phyloP scores from a whole-genome alignment of 2,797 vertebrate species.

The Acipenser transmontanus region DNA sequence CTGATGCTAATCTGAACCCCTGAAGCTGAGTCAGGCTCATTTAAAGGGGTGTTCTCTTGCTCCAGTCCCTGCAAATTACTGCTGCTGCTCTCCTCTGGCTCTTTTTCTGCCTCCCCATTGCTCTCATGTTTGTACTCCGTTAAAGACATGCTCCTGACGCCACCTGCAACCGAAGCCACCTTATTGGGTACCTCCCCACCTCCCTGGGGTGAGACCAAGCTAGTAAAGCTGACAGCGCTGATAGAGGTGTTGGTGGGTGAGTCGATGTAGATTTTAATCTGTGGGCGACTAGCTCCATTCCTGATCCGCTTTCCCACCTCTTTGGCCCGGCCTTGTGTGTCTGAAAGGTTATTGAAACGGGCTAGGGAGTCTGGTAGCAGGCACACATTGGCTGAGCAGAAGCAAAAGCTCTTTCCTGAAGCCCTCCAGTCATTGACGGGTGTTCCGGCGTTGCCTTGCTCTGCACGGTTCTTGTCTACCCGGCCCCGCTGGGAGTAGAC shows the following conservation, averaged over 20 bases:
- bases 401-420: conserved; percentile 88
- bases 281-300: conserved; percentile 88
- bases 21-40: conserved; percentile 48
- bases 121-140: conserved; percentile 86
- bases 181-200: conserved; percentile 62
- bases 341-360: conserved; percentile 86
- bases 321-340: conserved; percentile 82
- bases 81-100: conserved; percentile 46
- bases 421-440: conserved; percentile 73
- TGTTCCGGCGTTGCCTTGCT: conserved; percentile 59
- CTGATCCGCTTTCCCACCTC: conserved; percentile 89
- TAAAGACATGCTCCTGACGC: conserved; percentile 77
- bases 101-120: conserved; percentile 62
- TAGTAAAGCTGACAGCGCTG: conserved; percentile 91
- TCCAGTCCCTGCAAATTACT: conserved; percentile 31
- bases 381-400: conserved; percentile 88
- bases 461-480: conserved; percentile 63
- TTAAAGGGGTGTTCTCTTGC: conserved; percentile 57
- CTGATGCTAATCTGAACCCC: conserved; percentile 72
- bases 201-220: conserved; percentile 74
- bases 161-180: conserved; percentile 31
- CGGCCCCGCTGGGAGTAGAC: conserved; percentile 74
- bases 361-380: conserved; percentile 88
- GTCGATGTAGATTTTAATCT: conserved; percentile 98
- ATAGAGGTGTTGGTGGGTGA: conserved; percentile 97